Evolutionary conservation across 2,113 vertebrate genomes (phyloP), one percentile per base, ranked within the genome.

Genomic region (Scolopax mira): DNA sequence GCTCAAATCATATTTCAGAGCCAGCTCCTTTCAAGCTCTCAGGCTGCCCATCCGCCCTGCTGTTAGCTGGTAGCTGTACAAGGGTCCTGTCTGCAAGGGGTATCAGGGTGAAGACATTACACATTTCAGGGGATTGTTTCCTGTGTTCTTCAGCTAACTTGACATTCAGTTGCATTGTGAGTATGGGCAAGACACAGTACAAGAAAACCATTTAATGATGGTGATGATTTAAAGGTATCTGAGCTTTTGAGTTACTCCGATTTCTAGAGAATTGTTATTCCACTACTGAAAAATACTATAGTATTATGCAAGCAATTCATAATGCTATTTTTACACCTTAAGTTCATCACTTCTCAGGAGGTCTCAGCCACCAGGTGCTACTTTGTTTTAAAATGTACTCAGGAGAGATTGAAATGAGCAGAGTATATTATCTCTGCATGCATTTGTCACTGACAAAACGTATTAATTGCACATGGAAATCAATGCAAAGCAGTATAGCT

Each of bases 401-500:
- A 23, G 62, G 54, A 91, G 72, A 95, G 75, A 91, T 22, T 25
- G 58, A 88, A 95, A 95, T 30, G 85, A 94, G 61, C 2, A 10
- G 30, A 78, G 72, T 77, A 1, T 41, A 92, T 94, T 94, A 95
- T 94, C 85, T 39, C 84, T 52, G 79, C 90, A 75, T 0, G 55
- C 60, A 11, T 69, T 90, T 71, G 77, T 71, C 27, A 27, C 89
- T 79, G 79, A 89, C 85, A 95, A 93, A 94, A 92, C 1, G 3
- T 46, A 95, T 96, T 97, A 97, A 97, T 97, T 97, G 89, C 87
- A 57, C 89, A 71, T 91, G 75, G 90, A 97, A 96, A 97, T 96
- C 95, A 91, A 93, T 86, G 85, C 93, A 88, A 85, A 90, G 70
- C 94, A 81, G 66, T 22, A 52, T 8, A 66, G 89, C 54, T 94